Percentiles rank a stretch among this genome's conserved stretches.
phyloP scores from a whole-genome alignment of 2,113 vertebrate species.

The Cryptotis parvus region DNA sequence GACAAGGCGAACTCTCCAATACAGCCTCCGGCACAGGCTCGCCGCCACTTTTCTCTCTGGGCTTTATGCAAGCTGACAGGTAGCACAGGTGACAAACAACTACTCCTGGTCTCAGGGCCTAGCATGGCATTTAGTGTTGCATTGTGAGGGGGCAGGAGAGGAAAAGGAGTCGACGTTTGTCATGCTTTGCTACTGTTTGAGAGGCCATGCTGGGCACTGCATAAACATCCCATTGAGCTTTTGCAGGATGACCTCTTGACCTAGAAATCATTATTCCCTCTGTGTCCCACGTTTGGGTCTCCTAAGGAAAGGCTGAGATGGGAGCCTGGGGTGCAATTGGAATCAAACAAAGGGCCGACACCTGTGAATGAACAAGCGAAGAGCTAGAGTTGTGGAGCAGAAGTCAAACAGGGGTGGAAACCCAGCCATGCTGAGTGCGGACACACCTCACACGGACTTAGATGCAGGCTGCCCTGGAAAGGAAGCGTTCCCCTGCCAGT shows the following conservation, averaged over 20 bases:
- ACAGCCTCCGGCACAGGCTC: not conserved
- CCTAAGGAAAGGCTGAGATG: constrained; percentile 6
- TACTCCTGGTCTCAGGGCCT: not conserved
- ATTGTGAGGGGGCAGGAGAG: not conserved
- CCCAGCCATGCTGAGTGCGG: not conserved
- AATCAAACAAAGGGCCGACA: constrained; percentile 13
- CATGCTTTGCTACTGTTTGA: not conserved
- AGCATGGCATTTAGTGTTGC: not conserved
- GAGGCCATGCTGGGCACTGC: not conserved
- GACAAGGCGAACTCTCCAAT: constrained; percentile 53
- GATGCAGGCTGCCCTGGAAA: fast-evolving
- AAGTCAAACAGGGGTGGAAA: not conserved
- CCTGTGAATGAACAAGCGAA: not conserved
- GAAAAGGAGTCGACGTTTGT: constrained; percentile 23
- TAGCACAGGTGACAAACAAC: constrained; percentile 39
- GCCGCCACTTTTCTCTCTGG: not conserved
- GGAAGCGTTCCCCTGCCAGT: constrained; percentile 38
- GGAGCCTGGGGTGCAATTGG: not conserved
- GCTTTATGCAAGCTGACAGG: constrained; percentile 45
- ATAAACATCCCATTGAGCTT: constrained; percentile 35
- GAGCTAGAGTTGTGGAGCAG: not conserved
- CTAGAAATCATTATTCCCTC: constrained; percentile 35
- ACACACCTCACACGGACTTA: not conserved
- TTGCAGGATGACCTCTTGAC: constrained; percentile 17
- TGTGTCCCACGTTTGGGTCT: constrained; percentile 13